Evolutionary conservation across 2,113 vertebrate genomes (phyloP), one percentile per base, ranked within the genome.

Genomic region (Aegotheles bennettii): DNA sequence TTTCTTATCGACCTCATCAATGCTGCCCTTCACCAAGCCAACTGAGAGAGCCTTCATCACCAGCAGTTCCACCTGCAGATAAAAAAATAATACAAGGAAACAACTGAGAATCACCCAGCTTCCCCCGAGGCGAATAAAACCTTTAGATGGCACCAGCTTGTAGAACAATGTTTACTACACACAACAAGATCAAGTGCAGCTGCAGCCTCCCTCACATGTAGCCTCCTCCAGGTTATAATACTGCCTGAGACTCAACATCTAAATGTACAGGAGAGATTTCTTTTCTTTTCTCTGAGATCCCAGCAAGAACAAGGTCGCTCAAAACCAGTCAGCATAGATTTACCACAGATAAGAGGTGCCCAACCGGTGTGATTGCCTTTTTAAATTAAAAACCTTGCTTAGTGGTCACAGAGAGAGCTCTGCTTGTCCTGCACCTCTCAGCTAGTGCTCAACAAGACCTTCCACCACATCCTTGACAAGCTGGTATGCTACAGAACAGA

Each of bases 1-100:
- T 45, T 97, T 98, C 98, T 98, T 98, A 86, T 99, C 99, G 84
- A 99, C 99, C 88, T 99, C 99, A 1, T 99, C 99, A 2, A 99
- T 99, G 90, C 99, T 99, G 68, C 99, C 99, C 93, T 99, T 99
- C 64, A 99, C 99, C 93, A 99, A 97, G 4, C 99, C 99, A 29
- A 99, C 99, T 0, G 99, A 99, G 16, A 99, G 99, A 0, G 99
- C 99, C 97, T 99, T 99, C 99, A 99, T 99, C 97, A 99, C 99
- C 97, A 99, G 97, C 65, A 99, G 98, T 95, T 99, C 99, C 98
- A 99, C 99, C 99, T 99, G 47, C 31, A 40, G 48, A 68, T 6
- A 43, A 5, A 71, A 23, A 13, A 2, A 15, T 10, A 24, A 33
- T 0, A 7, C 28, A 15, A 13, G 35, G 29, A 6, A 57, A n/a